Conservation (phyloP, 2,888 invertebrate species). For the Lycaena phlaeas region DNA sequence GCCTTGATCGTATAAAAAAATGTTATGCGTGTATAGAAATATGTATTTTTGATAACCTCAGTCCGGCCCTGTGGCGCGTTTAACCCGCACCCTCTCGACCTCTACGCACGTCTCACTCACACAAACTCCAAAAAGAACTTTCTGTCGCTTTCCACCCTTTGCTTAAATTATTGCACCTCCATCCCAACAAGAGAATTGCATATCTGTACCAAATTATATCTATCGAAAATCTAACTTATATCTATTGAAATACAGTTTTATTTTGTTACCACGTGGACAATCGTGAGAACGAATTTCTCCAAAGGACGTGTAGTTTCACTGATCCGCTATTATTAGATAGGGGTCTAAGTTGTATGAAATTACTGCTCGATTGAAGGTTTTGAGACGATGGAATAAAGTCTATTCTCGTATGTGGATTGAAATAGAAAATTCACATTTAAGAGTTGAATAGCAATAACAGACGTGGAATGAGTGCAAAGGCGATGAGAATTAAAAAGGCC, state of each 20-base stretch:
- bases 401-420: slow-evolving; percentile 20
- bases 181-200: slow-evolving; percentile 32
- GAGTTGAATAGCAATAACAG: slow-evolving; percentile 35
- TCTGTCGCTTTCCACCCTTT: slow-evolving; percentile 69
- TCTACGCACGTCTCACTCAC: slow-evolving; percentile 72
- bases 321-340: slow-evolving; percentile 49
- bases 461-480: slow-evolving; percentile 39
- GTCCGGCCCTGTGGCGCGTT: slow-evolving; percentile 53
- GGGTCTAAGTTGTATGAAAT: slow-evolving; percentile 39
- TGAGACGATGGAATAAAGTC: slow-evolving; percentile 21
- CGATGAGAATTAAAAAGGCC: slow-evolving; percentile 51
- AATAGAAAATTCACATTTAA: slow-evolving; percentile 42
- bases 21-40: too few relatives aligned
- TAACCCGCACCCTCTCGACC: slow-evolving; percentile 64
- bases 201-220: slow-evolving; percentile 27
- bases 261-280: slow-evolving; percentile 17
- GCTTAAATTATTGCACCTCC: slow-evolving; percentile 71
- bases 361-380: slow-evolving; percentile 23
- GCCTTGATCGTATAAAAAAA: too few relatives aligned
- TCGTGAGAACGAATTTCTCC: slow-evolving; percentile 48
- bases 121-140: slow-evolving; percentile 72
- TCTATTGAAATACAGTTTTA: slow-evolving; percentile 19
- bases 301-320: slow-evolving; percentile 48
- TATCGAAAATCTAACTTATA: slow-evolving; percentile 31
- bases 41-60: slow-evolving; percentile 15